Percentiles rank a stretch among this genome's conserved stretches.
phyloP scores from a whole-genome alignment of 53 echinoderm and acorn worm genomes.

The Actinopyga echinites region DNA sequence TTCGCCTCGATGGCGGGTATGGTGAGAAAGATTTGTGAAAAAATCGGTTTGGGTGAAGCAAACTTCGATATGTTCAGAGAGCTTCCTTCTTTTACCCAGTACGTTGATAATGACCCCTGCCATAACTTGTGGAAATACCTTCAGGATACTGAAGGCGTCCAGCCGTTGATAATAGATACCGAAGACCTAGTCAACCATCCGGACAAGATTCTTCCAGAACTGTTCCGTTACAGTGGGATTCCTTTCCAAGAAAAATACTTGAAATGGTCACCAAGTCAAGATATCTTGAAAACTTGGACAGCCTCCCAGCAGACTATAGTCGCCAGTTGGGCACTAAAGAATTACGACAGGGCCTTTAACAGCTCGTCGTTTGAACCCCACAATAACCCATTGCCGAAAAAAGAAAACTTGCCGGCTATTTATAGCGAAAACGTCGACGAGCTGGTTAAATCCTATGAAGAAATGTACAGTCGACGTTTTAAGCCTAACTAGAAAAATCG shows the following conservation, averaged over 20 bases:
- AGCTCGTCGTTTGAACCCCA: not conserved
- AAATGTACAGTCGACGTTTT: not conserved
- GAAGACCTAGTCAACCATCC: slow-evolving; percentile 10
- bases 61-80: not conserved
- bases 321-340: not conserved
- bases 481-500: not conserved
- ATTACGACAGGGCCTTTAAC: not conserved
- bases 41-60: not conserved
- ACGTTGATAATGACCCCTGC: not conserved
- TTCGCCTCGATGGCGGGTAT: too few species aligned
- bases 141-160: not conserved
- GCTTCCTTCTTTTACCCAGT: not conserved
- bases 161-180: not conserved
- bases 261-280: not conserved
- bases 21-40: not conserved
- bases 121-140: not conserved
- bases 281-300: not conserved
- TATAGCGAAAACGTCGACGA: not conserved
- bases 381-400: not conserved
- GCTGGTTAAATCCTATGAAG: not conserved
- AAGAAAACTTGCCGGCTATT: not conserved
- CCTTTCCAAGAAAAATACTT: not conserved
- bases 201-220: not conserved
- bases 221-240: not conserved
- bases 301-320: not conserved